Evolutionary conservation across 2,888 invertebrate species (phyloP).

Genomic region (Orchesellides sinensis): DNA sequence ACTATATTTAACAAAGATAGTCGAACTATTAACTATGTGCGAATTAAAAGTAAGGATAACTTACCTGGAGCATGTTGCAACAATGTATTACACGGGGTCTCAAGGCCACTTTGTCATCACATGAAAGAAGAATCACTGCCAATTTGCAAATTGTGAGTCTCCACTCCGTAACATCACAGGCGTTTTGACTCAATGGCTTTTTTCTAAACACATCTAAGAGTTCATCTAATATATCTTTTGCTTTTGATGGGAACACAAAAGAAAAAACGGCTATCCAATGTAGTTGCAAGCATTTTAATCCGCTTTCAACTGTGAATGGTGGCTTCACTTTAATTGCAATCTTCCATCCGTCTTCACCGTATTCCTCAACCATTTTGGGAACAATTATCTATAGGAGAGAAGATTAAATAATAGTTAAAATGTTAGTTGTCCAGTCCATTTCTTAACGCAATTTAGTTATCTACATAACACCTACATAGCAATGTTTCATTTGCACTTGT

Average conservation of each 20-base stretch:
- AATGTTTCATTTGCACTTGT: neutral
- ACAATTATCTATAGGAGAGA: constrained; percentile 77
- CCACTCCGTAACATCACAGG: constrained; percentile 23
- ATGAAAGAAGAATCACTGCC: constrained; percentile 52
- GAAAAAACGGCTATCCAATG: constrained; percentile 82
- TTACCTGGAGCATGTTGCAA: constrained; percentile 14
- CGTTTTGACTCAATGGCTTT: neutral
- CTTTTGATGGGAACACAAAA: constrained; percentile 74
- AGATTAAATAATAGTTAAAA: neutral
- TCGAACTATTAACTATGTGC: too few relatives aligned
- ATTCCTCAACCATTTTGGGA: constrained; percentile 81
- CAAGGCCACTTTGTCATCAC: constrained; percentile 30
- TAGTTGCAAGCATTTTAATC: constrained; percentile 80
- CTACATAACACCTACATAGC: neutral
- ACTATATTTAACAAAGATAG: too few relatives aligned
- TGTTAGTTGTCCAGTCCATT: too few relatives aligned
- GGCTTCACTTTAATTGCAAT: constrained; percentile 80
- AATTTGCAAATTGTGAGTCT: constrained; percentile 45
- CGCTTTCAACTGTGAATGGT: constrained; percentile 80
- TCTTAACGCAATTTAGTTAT: too few relatives aligned
- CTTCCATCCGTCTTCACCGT: constrained; percentile 79
- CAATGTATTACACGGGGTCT: constrained; percentile 22
- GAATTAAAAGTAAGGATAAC: too few relatives aligned
- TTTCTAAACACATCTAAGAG: constrained; percentile 36
- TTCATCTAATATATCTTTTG: constrained; percentile 55